Conservation (phyloP, 2,888 invertebrate species). For the Heliconius sara region DNA sequence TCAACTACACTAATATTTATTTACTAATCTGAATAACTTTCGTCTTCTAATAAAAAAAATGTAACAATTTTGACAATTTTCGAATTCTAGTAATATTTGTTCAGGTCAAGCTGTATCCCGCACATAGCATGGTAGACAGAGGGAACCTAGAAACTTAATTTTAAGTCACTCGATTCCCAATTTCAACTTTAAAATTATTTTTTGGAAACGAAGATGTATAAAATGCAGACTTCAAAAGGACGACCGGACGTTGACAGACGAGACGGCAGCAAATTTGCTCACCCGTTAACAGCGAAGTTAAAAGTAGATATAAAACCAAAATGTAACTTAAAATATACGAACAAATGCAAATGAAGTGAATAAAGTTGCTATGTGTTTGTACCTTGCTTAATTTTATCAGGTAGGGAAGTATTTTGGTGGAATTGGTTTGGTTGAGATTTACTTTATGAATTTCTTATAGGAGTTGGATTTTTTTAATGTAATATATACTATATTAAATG, state of each 20-base stretch:
- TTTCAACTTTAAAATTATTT: constrained; percentile 5
- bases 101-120: too few species aligned
- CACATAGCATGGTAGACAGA: too few species aligned
- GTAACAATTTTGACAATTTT: too few species aligned
- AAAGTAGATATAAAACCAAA: neutral
- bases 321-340: neutral
- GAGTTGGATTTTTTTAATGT: too few species aligned
- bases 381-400: neutral
- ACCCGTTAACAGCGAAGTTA: neutral
- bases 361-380: neutral
- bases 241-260: constrained; percentile 25
- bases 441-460: neutral
- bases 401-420: neutral
- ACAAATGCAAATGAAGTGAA: neutral
- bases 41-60: too few species aligned
- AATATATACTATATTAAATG: too few species aligned
- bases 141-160: too few species aligned
- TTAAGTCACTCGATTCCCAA: too few species aligned
- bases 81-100: too few species aligned
- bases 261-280: constrained; percentile 11
- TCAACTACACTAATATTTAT: too few species aligned
- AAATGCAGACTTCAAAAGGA: constrained; percentile 15
- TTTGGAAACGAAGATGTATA: neutral
- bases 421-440: too few species aligned
- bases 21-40: too few species aligned